These are phyloP conservation scores for Gandaritis pyraliata DNA, from an alignment of 2,888 invertebrate species.

Conservation along the genomic window DNA sequence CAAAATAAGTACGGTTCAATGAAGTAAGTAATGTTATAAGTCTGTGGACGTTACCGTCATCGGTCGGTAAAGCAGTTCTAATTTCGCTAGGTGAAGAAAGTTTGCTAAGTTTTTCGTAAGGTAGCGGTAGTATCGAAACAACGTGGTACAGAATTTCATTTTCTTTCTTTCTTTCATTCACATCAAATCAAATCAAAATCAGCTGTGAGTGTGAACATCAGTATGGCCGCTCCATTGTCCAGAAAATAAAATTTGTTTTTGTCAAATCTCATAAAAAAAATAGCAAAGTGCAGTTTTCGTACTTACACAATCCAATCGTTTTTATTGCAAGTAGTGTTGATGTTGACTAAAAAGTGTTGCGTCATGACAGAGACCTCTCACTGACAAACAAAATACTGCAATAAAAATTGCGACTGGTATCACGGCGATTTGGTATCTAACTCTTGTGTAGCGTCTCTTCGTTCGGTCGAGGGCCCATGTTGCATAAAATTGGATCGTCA, in stretches of 20 bases:
- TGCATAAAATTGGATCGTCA: constrained; percentile 59
- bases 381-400: constrained; percentile 81
- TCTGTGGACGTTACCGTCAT: no score
- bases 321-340: constrained; percentile 69
- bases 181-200: constrained; percentile 82
- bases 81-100: no score
- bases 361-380: constrained; percentile 83
- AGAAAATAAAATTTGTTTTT: constrained; percentile 77
- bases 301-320: constrained; percentile 67
- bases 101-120: constrained; percentile 48
- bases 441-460: constrained; percentile 56
- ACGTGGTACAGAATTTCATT: constrained; percentile 75
- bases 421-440: constrained; percentile 61
- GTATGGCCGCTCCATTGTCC: constrained; percentile 80
- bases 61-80: constrained; percentile 59
- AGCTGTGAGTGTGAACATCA: constrained; percentile 84
- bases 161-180: constrained; percentile 52
- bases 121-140: constrained; percentile 70
- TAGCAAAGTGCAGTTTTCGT: constrained; percentile 76
- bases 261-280: constrained; percentile 73
- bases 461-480: constrained; percentile 70
- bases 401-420: constrained; percentile 75
- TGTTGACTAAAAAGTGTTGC: constrained; percentile 82
- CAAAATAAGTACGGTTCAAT: no score
- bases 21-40: no score